Evolutionary conservation across 2,888 invertebrate genomes (phyloP), one percentile per base, ranked within the genome.

Genomic region (Leptinotarsa haldemani): DNA sequence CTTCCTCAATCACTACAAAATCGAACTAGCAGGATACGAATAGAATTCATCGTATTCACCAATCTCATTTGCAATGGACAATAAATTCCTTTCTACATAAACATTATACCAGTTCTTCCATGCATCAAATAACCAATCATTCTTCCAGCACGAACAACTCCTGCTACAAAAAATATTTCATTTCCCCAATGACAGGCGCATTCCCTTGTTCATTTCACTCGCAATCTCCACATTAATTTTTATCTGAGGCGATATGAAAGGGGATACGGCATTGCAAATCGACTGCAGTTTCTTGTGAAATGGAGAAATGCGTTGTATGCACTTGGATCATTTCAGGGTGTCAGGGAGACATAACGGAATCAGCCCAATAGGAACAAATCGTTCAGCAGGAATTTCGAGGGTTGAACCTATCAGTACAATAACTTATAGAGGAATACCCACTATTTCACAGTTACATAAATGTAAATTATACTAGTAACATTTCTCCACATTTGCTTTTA

Each of bases 221-320:
- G 61, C 56, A 56, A 56, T 56, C 56, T 22, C 22, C 56, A 56
- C 22, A 56, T 61, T 40, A 40, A 61, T 61, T 40, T 40, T 40
- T 18, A 61, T 25, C 40, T 5, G 30, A 61, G 40, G n/a, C 16
- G 61, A 12, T 61, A 61, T 61, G n/a, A 16, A 30, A 61, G 40
- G 61, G 61, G 61, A 61, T 0, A 30, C 7, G 30, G n/a, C 30
- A 7, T 30, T 15, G 25, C 9, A 61, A 40, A 61, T 61, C 40
- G 61, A n/a, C 5, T 61, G 61, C 61, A 61, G 61, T 40, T 56
- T 40, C 40, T 61, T 40, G 9, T 40, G n/a, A 40, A 40, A 61
- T 40, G 40, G 16, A 7, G 61, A 13, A 58, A 58, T 58, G 58
- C 16, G 22, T 58, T 22, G 58, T 58, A 61, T 61, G 61, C 30